Conservation (phyloP, 2,113 vertebrate genomes). For the Paralichthys olivaceus region DNA sequence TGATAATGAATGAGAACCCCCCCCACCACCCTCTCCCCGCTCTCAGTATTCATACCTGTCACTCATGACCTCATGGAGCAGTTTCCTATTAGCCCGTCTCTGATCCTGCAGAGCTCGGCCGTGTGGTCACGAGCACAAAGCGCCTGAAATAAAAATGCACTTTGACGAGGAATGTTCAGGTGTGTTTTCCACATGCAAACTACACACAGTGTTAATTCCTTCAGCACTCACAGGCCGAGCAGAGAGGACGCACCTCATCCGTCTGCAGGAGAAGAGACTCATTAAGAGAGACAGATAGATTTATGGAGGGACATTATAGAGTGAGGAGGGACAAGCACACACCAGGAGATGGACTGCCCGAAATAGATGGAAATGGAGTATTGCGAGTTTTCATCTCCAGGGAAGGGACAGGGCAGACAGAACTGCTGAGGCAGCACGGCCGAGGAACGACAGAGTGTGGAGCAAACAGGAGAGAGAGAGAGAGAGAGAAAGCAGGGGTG, state of each 20-base stretch:
- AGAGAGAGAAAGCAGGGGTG: background rate
- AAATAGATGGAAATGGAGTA: conserved; percentile 49
- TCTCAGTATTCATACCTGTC: conserved; percentile 72
- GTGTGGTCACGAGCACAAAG: no score
- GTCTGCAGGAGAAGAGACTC: conserved; percentile 50
- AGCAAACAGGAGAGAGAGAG: conserved; percentile 12
- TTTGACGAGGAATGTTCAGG: background rate
- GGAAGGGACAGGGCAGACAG: conserved; percentile 63
- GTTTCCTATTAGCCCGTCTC: conserved; percentile 28
- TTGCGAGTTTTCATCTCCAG: conserved; percentile 50
- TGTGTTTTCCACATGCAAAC: conserved; percentile 14
- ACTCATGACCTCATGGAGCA: conserved; percentile 54
- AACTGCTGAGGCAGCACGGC: conserved; percentile 75
- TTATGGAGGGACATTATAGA: conserved; percentile 68
- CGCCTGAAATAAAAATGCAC: background rate
- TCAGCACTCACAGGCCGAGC: conserved; percentile 11
- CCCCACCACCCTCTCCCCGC: background rate
- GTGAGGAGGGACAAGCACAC: conserved; percentile 50
- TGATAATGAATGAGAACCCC: conserved; percentile 78
- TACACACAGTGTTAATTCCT: conserved; percentile 16
- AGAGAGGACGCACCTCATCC: conserved; percentile 46
- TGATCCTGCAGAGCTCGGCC: background rate
- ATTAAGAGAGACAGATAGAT: conserved; percentile 70
- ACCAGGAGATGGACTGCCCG: conserved; percentile 38
- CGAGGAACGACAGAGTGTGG: conserved; percentile 25